Evolutionary conservation across 1,140 invertebrate genomes (phyloP).

Genomic region (Drosophila gunungcola): DNA sequence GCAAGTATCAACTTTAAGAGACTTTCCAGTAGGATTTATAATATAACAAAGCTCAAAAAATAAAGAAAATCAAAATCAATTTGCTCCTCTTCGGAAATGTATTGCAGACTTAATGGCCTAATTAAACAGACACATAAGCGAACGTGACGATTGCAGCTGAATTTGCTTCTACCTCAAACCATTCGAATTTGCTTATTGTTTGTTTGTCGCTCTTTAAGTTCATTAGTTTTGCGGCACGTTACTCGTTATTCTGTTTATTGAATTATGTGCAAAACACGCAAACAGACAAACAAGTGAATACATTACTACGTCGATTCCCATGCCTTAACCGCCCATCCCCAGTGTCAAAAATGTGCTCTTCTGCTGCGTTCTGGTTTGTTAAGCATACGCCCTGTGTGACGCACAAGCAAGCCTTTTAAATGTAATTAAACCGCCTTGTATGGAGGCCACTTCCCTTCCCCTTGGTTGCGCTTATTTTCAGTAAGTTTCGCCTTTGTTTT

Average conservation of each 20-base stretch:
- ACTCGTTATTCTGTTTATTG: conserved; percentile 69
- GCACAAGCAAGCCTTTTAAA: conserved; percentile 52
- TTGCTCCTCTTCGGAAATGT: neutral
- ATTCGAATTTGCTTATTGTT: conserved; percentile 18
- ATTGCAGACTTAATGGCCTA: conserved; percentile 20
- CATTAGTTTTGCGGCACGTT: conserved; percentile 70
- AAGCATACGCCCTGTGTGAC: conserved; percentile 59
- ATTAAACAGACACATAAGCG: conserved; percentile 26
- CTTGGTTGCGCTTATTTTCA: conserved; percentile 30
- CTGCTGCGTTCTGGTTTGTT: conserved; percentile 38
- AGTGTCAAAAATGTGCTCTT: neutral
- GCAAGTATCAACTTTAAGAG: conserved; percentile 19
- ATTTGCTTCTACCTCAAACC: neutral
- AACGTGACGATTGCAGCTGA: conserved; percentile 43
- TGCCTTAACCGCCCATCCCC: neutral
- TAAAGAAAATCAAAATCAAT: conserved; percentile 12
- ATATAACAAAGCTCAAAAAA: conserved; percentile 1
- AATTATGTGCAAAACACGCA: conserved; percentile 63
- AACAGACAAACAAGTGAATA: conserved; percentile 34
- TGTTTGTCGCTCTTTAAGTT: conserved; percentile 56
- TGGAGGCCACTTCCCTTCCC: neutral
- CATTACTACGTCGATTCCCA: conserved; percentile 11
- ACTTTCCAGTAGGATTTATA: conserved; percentile 2
- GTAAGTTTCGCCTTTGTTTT: conserved; percentile 57
- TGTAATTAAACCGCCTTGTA: conserved; percentile 63